phyloP scores from a whole-genome alignment of 2,113 vertebrate genomes.

The Pituophis catenifer region DNA sequence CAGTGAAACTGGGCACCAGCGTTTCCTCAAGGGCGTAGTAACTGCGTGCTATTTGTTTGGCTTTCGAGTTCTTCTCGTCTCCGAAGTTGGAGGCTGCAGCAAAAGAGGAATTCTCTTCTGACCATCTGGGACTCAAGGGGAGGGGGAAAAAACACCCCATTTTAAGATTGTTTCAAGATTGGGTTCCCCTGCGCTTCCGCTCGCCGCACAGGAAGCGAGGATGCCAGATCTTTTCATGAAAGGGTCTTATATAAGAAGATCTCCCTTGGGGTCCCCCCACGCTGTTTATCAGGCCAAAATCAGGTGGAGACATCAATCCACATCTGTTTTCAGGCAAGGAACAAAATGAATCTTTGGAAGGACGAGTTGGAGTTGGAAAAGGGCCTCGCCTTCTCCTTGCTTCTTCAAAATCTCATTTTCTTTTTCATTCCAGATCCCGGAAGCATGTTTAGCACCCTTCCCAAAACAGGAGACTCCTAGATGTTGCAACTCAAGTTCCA shows the following conservation, averaged over 20 bases:
- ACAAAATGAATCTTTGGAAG: background rate
- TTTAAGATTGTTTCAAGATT: background rate
- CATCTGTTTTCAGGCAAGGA: background rate
- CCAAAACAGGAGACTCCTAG: background rate
- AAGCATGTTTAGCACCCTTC: background rate
- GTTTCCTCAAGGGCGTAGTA: background rate
- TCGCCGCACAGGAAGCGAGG: background rate
- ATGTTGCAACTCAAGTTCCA: background rate
- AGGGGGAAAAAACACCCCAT: background rate
- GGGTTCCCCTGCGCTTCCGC: background rate
- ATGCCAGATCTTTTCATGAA: background rate
- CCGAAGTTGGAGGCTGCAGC: background rate
- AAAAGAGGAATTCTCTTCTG: background rate
- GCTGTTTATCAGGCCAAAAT: background rate
- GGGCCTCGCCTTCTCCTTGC: background rate
- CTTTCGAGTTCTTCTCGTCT: background rate
- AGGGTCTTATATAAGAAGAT: background rate
- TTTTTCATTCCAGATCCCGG: background rate
- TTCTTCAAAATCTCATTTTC: background rate
- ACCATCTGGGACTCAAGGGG: background rate
- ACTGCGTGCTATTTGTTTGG: constrained; percentile 8
- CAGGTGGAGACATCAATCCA: background rate
- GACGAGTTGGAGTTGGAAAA: too few species aligned
- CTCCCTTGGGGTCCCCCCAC: background rate
- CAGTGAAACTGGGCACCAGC: background rate